phyloP scores from a whole-genome alignment of 2,113 vertebrate species.

The Struthidea cinerea region DNA sequence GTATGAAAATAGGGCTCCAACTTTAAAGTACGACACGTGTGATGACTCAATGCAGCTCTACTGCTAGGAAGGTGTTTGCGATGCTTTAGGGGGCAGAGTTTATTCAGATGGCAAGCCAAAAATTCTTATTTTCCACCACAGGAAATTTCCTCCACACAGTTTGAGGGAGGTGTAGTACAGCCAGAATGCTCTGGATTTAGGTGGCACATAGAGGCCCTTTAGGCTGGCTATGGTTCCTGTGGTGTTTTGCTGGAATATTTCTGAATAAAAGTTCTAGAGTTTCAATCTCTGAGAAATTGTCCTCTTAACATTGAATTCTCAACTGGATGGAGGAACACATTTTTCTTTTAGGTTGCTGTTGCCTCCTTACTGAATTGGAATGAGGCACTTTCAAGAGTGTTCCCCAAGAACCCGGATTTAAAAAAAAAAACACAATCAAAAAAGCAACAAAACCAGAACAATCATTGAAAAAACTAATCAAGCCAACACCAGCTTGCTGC shows the following conservation, averaged over 20 bases:
- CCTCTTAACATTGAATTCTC: not conserved
- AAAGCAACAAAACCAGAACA: not conserved
- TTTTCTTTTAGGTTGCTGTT: not conserved
- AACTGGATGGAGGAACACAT: rapidly evolving
- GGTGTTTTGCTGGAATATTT: not conserved
- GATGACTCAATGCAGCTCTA: not conserved
- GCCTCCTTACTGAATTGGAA: not conserved
- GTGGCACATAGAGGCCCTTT: not conserved
- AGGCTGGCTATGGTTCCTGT: not conserved
- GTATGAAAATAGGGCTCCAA: not conserved
- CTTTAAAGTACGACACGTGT: not conserved
- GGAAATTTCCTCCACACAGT: not conserved
- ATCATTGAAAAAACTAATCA: not conserved
- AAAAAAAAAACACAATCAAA: not conserved
- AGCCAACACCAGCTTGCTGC: not conserved
- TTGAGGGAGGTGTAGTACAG: not conserved
- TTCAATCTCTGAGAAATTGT: not conserved
- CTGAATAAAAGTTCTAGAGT: not conserved
- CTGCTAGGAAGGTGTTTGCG: not conserved
- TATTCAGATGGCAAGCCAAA: not conserved
- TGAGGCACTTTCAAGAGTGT: not conserved
- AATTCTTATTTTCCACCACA: not conserved
- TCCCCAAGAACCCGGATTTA: not conserved
- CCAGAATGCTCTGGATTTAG: not conserved
- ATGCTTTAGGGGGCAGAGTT: not conserved